Conservation (phyloP, 2,113 vertebrate genomes). For the Apistogramma diplotaenia region DNA sequence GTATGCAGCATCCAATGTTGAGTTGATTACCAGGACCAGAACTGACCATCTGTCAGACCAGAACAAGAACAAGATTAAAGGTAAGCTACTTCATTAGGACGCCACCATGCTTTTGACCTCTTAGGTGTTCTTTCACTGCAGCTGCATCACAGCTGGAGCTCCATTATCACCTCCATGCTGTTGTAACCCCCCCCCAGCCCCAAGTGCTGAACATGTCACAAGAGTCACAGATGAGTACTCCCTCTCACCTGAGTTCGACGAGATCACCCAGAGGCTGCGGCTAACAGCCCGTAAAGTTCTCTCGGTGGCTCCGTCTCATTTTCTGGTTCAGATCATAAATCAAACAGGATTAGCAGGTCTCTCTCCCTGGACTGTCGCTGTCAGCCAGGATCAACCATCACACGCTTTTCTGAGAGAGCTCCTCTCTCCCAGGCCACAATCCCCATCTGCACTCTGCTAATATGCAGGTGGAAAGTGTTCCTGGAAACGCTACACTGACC, state of each 20-base stretch:
- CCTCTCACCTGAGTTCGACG: slow-evolving; percentile 20
- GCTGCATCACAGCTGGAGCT: not conserved
- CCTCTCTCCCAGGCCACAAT: slow-evolving; percentile 13
- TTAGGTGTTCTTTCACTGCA: not conserved
- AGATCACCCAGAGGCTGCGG: slow-evolving; percentile 11
- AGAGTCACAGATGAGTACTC: slow-evolving; percentile 14
- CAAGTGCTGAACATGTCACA: not conserved
- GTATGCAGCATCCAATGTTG: slow-evolving; percentile 95
- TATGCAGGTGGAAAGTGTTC: not conserved
- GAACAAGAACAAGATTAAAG: slow-evolving; percentile 95
- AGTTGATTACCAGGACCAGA: slow-evolving; percentile 94
- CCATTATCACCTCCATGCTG: not conserved
- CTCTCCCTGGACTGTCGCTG: slow-evolving; percentile 16
- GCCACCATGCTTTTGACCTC: not conserved
- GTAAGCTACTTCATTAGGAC: slow-evolving; percentile 58
- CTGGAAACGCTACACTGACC: not conserved
- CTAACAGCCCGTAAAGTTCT: slow-evolving; percentile 7
- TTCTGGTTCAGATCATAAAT: slow-evolving; percentile 53
- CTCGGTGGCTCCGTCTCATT: slow-evolving; percentile 14
- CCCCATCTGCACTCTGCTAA: slow-evolving; percentile 21
- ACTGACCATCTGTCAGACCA: slow-evolving; percentile 95
- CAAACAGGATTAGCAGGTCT: slow-evolving; percentile 43
- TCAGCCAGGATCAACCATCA: slow-evolving; percentile 43
- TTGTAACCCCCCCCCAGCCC: not conserved
- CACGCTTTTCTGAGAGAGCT: not conserved